Percentiles rank a stretch among this genome's conserved stretches.
Evolutionary conservation across 2,113 vertebrate genomes (phyloP).

Genomic region (Alligator mississippiensis): DNA sequence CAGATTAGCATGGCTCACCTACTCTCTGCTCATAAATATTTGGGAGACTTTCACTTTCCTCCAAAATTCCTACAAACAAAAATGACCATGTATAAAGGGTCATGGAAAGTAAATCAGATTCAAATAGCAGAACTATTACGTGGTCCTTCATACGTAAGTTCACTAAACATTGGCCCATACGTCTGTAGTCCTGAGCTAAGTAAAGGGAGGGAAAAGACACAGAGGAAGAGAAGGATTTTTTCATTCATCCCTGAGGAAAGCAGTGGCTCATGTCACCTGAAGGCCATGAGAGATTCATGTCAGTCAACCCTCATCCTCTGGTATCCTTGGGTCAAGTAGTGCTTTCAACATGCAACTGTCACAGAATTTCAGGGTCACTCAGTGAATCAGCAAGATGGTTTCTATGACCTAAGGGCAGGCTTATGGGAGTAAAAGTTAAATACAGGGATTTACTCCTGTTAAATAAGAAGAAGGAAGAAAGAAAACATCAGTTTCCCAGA

Average conservation of each 20-base stretch:
- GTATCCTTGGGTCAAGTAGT: background rate
- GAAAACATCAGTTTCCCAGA: background rate
- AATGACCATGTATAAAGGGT: background rate
- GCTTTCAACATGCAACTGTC: background rate
- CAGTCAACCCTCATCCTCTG: background rate
- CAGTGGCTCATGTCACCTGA: rapidly evolving
- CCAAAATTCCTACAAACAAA: background rate
- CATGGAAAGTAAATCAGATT: background rate
- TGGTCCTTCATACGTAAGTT: rapidly evolving
- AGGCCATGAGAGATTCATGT: background rate
- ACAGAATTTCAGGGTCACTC: background rate
- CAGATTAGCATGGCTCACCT: too few species aligned
- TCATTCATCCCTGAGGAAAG: background rate
- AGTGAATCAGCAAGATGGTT: background rate
- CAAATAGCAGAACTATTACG: rapidly evolving
- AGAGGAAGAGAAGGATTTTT: background rate
- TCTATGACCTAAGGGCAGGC: background rate
- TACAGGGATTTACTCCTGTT: rapidly evolving
- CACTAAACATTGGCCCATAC: background rate
- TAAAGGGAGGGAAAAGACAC: background rate
- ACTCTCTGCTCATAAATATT: background rate
- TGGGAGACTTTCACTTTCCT: background rate
- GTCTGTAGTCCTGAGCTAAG: background rate
- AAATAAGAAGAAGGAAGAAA: rapidly evolving
- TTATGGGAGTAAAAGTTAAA: background rate